Evolutionary conservation across 2,888 invertebrate species (phyloP).

Genomic region (Cyclophora albipunctata): DNA sequence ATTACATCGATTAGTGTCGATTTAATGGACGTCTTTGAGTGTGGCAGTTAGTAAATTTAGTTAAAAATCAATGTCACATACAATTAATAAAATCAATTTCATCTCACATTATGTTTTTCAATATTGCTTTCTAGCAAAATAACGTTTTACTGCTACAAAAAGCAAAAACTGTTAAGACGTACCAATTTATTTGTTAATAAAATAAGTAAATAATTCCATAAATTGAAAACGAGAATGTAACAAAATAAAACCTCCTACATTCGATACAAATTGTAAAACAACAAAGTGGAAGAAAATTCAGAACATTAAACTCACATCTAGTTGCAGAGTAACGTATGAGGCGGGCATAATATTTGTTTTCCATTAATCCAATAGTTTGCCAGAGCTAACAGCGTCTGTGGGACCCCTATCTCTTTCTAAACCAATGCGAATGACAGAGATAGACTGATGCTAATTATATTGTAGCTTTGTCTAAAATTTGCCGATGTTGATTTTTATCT

Average conservation of each 20-base stretch:
- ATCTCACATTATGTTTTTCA: no score
- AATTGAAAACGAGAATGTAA: not conserved
- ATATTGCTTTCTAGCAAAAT: no score
- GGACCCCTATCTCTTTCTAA: no score
- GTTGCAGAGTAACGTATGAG: constrained; percentile 29
- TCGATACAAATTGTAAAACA: constrained; percentile 1
- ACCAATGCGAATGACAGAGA: constrained; percentile 16
- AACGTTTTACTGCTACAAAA: no score
- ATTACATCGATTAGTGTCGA: no score
- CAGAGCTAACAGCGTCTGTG: constrained; percentile 6
- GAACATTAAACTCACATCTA: constrained; percentile 15
- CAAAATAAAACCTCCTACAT: not conserved
- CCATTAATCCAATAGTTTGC: constrained; percentile 39
- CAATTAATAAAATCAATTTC: no score
- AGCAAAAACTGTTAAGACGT: no score
- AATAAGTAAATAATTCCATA: not conserved
- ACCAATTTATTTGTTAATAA: no score
- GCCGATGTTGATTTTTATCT: no score
- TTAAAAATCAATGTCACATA: no score
- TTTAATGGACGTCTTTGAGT: no score
- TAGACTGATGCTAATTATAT: constrained; percentile 11
- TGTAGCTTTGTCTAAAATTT: not conserved
- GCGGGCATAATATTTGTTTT: constrained; percentile 34
- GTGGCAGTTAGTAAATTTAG: no score
- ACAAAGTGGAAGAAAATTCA: constrained; percentile 1